phyloP scores from a whole-genome alignment of 53 echinoderm and acorn worm species.

The Actinopyga echinites region DNA sequence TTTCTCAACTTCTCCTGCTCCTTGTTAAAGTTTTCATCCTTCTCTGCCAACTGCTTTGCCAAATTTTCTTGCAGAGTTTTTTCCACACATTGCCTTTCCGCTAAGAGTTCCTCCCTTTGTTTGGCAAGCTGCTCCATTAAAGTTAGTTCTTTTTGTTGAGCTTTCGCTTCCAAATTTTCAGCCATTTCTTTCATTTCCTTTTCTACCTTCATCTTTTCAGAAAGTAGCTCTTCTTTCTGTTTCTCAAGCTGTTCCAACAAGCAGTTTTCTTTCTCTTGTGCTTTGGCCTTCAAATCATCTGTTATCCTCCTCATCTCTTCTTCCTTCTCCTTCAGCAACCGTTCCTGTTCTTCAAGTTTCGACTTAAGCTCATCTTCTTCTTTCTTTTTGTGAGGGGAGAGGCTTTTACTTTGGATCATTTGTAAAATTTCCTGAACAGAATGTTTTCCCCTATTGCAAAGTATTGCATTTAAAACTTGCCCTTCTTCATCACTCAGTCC shows the following conservation, averaged over 20 bases:
- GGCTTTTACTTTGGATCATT: constrained; percentile 21
- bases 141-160: constrained; percentile 69
- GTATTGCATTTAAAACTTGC: constrained; percentile 17
- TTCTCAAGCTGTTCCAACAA: constrained; percentile 79
- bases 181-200: constrained; percentile 51
- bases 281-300: constrained; percentile 24
- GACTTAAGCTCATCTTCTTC: constrained; percentile 50
- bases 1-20: constrained; percentile 59
- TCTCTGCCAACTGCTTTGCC: constrained; percentile 70
- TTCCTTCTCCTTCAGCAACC: constrained; percentile 53
- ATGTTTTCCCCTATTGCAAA: constrained; percentile 5
- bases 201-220: constrained; percentile 57
- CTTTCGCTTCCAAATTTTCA: constrained; percentile 16
- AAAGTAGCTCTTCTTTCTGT: constrained; percentile 76
- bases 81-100: constrained; percentile 60
- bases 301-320: constrained; percentile 45
- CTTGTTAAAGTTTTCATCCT: constrained; percentile 59
- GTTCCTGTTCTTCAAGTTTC: constrained; percentile 62
- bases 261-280: constrained; percentile 79
- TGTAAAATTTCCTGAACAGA: constrained; percentile 24
- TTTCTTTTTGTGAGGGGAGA: constrained; percentile 34
- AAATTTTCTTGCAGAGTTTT: constrained; percentile 50
- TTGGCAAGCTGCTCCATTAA: constrained; percentile 70
- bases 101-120: constrained; percentile 70
- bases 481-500: constrained; percentile 18